Conservation (phyloP, 2,113 vertebrate genomes). For the Pluvialis apricaria region DNA sequence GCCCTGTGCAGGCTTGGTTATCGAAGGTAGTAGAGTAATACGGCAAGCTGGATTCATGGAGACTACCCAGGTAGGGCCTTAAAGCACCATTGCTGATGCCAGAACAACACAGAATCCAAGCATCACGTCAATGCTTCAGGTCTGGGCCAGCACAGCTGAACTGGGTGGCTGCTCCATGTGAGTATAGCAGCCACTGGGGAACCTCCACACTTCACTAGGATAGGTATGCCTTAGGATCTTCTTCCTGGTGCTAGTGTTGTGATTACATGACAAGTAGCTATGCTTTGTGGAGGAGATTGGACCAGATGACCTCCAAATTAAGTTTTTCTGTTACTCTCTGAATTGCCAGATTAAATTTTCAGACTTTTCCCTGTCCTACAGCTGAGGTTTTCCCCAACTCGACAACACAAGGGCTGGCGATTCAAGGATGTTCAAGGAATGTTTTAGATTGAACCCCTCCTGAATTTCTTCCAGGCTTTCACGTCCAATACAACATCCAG, state of each 20-base stretch:
- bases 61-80: background rate
- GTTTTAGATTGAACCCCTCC: background rate
- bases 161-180: background rate
- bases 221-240: background rate
- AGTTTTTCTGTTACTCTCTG: background rate
- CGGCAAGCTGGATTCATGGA: background rate
- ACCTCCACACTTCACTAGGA: background rate
- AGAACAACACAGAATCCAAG: background rate
- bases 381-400: background rate
- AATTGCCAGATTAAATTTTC: background rate
- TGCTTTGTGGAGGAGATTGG: background rate
- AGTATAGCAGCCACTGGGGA: background rate
- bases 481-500: background rate
- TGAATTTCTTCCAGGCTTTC: background rate
- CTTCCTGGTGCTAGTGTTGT: background rate
- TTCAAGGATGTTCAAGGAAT: background rate
- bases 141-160: background rate
- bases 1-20: background rate
- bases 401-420: background rate
- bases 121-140: accelerated
- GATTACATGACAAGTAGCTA: background rate
- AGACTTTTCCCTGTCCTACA: background rate
- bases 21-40: background rate
- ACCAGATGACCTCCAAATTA: background rate
- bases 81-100: background rate